Evolutionary conservation across 2,113 vertebrate species (phyloP), one percentile per base, ranked within the genome.

Genomic region (Phrynosoma blainvillii): DNA sequence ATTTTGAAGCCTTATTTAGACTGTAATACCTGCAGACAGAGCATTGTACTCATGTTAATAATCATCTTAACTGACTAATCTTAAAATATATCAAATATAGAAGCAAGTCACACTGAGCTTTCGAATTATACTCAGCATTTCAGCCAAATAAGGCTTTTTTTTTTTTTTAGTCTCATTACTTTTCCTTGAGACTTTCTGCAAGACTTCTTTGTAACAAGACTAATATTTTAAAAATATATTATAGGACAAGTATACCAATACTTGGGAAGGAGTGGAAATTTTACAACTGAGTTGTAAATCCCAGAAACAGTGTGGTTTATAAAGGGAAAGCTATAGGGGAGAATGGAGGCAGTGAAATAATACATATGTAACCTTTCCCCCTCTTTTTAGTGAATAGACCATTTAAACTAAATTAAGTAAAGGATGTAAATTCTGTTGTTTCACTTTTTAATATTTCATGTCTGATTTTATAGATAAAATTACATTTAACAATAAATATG

Each of bases 401-500:
- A 0, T 96, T 97, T 96, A 96, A 96, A 97, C 94, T 96, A 96
- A 96, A 96, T 97, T 96, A 97, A 97, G 93, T 95, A 96, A 96
- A 94, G 95, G 96, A 66, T 94, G 93, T 97, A 97, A 97, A 97
- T 97, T 96, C 92, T 96, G 94, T 97, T 97, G 96, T 97, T 97
- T 96, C 93, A 95, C 86, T 96, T 96, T 95, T 97, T 96, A 97
- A 96, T 97, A 97, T 96, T 97, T 97, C 95, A 96, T 96, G 96
- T 89, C 94, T 95, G 95, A 95, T 96, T 97, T 97, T 97, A 97
- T 96, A 96, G 97, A 95, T 96, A 96, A 96, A 96, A 95, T 96
- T 97, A 96, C 95, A 95, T 96, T 96, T 97, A 96, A 97, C 94
- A 97, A 96, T 97, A 97, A 97, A 96, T 97, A 97, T 93, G 92